Evolutionary conservation across 2,113 vertebrate genomes (phyloP).

Genomic region (Carassius gibelio): DNA sequence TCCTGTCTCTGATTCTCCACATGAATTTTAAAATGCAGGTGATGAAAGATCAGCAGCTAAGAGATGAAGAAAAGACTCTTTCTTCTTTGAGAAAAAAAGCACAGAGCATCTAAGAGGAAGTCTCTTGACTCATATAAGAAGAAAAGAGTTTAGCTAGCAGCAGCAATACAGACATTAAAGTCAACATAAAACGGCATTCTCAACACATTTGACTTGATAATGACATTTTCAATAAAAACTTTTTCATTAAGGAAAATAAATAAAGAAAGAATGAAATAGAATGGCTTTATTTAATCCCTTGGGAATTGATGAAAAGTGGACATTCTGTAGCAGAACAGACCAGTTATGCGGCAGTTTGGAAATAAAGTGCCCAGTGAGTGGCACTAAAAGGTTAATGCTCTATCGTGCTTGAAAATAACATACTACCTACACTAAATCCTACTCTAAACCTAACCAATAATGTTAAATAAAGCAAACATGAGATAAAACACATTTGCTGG

Average conservation of each 20-base stretch:
- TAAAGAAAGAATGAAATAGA: not conserved
- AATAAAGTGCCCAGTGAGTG: too few relatives aligned
- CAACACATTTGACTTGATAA: conserved; percentile 15
- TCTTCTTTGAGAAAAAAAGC: conserved; percentile 50
- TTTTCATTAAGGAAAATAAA: not conserved
- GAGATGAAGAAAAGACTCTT: conserved; percentile 63
- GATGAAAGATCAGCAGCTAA: conserved; percentile 68
- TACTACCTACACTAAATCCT: too few relatives aligned
- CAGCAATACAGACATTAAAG: not conserved
- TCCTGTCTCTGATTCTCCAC: conserved; percentile 66
- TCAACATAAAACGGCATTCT: not conserved
- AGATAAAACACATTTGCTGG: not conserved
- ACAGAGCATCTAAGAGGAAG: conserved; percentile 63
- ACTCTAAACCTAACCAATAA: too few relatives aligned
- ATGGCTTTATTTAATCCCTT: not conserved
- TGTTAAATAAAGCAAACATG: not conserved
- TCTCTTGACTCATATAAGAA: conserved; percentile 53
- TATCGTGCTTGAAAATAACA: too few relatives aligned
- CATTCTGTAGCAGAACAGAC: not conserved
- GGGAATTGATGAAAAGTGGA: not conserved
- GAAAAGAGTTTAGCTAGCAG: not conserved
- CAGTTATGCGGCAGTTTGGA: too few relatives aligned
- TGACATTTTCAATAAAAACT: not conserved
- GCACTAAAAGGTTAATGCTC: too few relatives aligned
- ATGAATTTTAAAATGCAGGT: conserved; percentile 67